phyloP scores from a whole-genome alignment of 2,888 invertebrate genomes.

The Halictus quadricinctus region DNA sequence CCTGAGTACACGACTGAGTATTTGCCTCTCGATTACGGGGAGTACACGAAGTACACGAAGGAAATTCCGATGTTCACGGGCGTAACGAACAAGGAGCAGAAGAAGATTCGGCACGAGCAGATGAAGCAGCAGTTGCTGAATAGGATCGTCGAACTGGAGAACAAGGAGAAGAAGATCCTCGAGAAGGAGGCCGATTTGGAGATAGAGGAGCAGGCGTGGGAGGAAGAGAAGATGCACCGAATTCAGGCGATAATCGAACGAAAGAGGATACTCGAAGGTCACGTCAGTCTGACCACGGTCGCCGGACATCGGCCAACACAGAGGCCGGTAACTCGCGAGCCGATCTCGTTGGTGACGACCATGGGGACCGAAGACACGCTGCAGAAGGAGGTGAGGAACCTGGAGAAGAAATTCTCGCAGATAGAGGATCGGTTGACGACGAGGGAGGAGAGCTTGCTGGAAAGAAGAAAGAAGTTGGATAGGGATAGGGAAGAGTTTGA shows the following conservation, averaged over 20 bases:
- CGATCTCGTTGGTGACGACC: neutral
- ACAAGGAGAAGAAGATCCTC: constrained; percentile 41
- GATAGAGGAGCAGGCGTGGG: constrained; percentile 21
- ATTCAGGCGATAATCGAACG: neutral
- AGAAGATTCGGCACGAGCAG: constrained; percentile 7
- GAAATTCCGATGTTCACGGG: neutral
- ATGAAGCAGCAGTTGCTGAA: constrained; percentile 26
- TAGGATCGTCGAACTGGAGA: constrained; percentile 38
- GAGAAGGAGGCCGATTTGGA: constrained; percentile 17
- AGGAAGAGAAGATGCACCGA: constrained; percentile 6
- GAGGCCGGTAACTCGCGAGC: neutral
- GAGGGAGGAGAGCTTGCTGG: constrained; percentile 30
- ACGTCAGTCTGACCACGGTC: neutral
- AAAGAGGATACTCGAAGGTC: neutral
- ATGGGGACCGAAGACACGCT: constrained; percentile 36
- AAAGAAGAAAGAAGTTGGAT: constrained; percentile 45
- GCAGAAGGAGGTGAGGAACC: constrained; percentile 53
- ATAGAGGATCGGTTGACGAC: constrained; percentile 27
- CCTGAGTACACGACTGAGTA: constrained; percentile 23
- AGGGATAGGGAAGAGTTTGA: constrained; percentile 57
- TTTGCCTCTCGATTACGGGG: constrained; percentile 29
- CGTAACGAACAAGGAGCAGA: neutral
- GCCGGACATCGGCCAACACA: too few relatives aligned
- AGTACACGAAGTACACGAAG: neutral
- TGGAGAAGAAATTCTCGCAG: constrained; percentile 43